Evolutionary conservation across 2,113 vertebrate genomes (phyloP).

Genomic region (Marmota flaviventris): DNA sequence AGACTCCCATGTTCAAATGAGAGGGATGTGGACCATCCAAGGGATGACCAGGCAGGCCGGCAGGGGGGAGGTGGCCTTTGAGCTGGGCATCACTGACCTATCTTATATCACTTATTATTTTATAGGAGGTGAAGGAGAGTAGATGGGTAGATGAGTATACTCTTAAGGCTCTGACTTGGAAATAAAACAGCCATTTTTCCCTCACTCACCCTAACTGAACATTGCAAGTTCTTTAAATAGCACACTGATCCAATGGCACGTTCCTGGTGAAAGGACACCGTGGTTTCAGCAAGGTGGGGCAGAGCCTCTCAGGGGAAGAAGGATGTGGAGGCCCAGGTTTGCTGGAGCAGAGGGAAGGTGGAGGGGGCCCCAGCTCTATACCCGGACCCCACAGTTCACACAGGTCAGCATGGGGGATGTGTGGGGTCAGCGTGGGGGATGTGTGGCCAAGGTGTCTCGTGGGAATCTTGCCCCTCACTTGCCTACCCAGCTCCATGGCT

Average conservation of each 20-base stretch:
- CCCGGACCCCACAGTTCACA: not conserved
- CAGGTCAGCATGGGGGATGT: not conserved
- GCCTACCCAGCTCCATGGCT: not conserved
- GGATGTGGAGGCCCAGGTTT: not conserved
- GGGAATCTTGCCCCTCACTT: not conserved
- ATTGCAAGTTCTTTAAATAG: not conserved
- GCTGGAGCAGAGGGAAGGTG: not conserved
- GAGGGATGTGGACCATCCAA: not conserved
- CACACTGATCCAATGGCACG: not conserved
- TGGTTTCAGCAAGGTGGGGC: not conserved
- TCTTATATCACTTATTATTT: not conserved
- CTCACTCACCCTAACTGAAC: not conserved
- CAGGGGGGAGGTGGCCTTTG: not conserved
- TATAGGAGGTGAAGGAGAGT: not conserved
- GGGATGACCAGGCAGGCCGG: not conserved
- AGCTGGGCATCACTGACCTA: not conserved
- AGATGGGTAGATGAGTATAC: no score
- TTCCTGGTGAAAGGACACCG: not conserved
- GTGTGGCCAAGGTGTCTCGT: fast-evolving
- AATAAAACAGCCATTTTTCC: not conserved
- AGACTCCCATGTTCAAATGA: not conserved
- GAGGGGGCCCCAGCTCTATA: not conserved
- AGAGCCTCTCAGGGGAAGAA: not conserved
- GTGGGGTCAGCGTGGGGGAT: not conserved
- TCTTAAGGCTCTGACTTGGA: not conserved